Evolutionary conservation across 2,888 invertebrate genomes (phyloP), one percentile per base, ranked within the genome.

Genomic region (Eupithecia inturbata): DNA sequence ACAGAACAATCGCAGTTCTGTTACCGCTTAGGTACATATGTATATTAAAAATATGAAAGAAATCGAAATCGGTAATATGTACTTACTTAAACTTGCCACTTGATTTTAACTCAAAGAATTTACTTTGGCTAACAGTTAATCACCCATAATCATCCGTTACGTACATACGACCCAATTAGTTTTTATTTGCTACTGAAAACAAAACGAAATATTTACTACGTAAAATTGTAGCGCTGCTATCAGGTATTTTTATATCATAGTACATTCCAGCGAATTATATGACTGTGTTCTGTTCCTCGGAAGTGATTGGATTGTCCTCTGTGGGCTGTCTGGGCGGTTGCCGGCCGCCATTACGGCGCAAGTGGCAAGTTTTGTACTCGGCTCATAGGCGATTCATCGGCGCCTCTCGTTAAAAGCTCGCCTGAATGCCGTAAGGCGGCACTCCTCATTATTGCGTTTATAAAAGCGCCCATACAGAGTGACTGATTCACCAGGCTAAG

Each of bases 371-470:
- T 92, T 92, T 92, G 91, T 92, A 88, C 87, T 86, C 89, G 86
- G 86, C 90, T 91, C 92, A 89, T 91, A 90, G 91, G 82, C 91
- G 94, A 93, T 93, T 93, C 94, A 93, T 92, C 91, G 91, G 85
- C 90, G 88, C 85, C 89, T 90, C 93, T 93, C 91, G 92, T 93
- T 93, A 93, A 86, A 84, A 83, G 88, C 85, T 86, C 88, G 91
- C 87, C 82, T 94, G 91, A 94, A 94, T 93, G 89, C 92, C 90
- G 90, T 91, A 89, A 66, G 66, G 66, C 66, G 66, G 89, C 89
- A 91, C 92, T 93, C 85, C 93, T 93, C 93, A 93, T 94, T 94
- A 94, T 94, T 93, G 93, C 93, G 93, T 93, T 93, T 93, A 94
- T 94, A 93, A 94, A 94, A 88, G 92, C 92, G 86, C 83, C 91